Percentiles rank a stretch among this genome's conserved stretches.
These are phyloP conservation scores for Idris sp. DNA, from an alignment of 1,140 invertebrate species.

Conservation along the genomic window DNA sequence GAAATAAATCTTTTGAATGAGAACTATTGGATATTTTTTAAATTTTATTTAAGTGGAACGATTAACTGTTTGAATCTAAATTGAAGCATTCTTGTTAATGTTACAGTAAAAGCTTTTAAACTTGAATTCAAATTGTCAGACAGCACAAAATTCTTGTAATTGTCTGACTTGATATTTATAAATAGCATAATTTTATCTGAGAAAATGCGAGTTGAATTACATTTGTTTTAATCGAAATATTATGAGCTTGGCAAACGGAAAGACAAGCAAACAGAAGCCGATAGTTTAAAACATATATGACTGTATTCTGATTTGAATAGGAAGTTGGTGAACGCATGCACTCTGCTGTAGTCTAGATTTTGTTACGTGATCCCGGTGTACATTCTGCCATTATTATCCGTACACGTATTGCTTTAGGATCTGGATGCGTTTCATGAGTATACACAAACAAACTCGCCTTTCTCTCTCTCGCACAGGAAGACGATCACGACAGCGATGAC, in stretches of 20 bases:
- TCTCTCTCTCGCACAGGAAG: conserved; percentile 1
- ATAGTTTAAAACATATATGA: conserved; percentile 42
- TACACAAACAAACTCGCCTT: conserved; percentile 17
- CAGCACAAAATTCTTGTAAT: conserved; percentile 15
- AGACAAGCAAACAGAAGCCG: conserved; percentile 14
- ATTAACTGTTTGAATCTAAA: too few relatives aligned
- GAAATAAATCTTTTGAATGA: too few relatives aligned
- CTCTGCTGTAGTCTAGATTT: conserved; percentile 48
- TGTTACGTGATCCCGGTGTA: conserved; percentile 50
- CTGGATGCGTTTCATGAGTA: conserved; percentile 26
- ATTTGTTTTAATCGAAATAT: conserved; percentile 47
- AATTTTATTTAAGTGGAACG: too few relatives aligned
- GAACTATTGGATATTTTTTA: too few relatives aligned
- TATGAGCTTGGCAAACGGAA: conserved; percentile 28
- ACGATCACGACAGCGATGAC: conserved; percentile 14
- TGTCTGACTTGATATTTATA: conserved; percentile 31
- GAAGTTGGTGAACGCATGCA: conserved; percentile 37
- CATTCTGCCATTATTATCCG: conserved; percentile 50
- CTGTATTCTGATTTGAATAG: conserved; percentile 42
- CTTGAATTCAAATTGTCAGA: conserved; percentile 6
- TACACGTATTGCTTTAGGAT: conserved; percentile 22
- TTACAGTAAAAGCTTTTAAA: too few relatives aligned
- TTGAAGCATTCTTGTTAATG: too few relatives aligned
- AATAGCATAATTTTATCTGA: conserved; percentile 17
- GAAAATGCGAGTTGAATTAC: conserved; percentile 11